Base-by-base conservation (phyloP, 2,113 vertebrate genomes). In the Cervus canadensis region DNA sequence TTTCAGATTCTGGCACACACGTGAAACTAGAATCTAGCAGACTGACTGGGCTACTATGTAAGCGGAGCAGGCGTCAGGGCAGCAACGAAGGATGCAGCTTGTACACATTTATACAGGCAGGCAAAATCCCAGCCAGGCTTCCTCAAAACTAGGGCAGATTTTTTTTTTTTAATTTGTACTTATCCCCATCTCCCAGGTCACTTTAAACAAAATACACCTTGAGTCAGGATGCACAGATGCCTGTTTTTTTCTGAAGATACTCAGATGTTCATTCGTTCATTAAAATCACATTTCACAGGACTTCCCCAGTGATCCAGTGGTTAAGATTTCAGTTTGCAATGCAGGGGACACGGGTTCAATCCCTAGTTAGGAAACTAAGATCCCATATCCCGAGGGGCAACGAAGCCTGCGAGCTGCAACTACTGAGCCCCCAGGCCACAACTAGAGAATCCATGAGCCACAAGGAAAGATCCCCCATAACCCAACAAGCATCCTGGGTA, bases 81-180 rank as follows among this genome's bases (percentile, higher is more conserved):
- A 3, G 26, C 0, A 45, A 13, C 23, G 16, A 8, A 13, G 15
- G 3, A 76, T 3, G 25, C 43, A 25, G 48, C 21, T 0, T 36
- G 13, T 0, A 12, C 3, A 2, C n/a, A 3, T 28, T n/a, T 28
- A 33, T 1, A 10, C n/a, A 40, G 57, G 21, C n/a, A 3, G 59
- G 19, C 52, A 26, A 3, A 50, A 48, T 40, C 87, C 36, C 64
- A 84, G 28, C 57, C 45, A 8, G 30, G 52, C 40, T 67, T 60
- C 36, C 67, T 84, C 71, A 62, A 48, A 95, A 87, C 25, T 13
- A 40, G n/a, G 78, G n/a, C 67, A 67, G 48, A 21, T 26, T 25
- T 43, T 57, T 30, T 82, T 62, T 74, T 67, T 45, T 87, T 62
- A 81, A 83, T 25, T 60, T 36, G 1, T 25, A 82, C 48, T 12